Evolutionary conservation across 1,140 invertebrate genomes (phyloP), one percentile per base, ranked within the genome.

Genomic region (Eciton burchellii): DNA sequence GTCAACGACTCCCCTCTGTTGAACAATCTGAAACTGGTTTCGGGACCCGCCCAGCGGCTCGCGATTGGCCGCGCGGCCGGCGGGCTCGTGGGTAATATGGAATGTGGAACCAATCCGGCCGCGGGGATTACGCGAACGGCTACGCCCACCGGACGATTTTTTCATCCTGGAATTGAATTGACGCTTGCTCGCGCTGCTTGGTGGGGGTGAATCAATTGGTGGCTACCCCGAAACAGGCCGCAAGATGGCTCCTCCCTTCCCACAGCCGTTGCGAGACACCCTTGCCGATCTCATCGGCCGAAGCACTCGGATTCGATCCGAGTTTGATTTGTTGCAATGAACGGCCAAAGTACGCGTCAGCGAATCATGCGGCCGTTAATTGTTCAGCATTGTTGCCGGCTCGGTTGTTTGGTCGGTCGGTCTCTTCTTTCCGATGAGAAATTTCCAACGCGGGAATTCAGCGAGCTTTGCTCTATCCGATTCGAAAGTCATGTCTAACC

Each of bases 181-280:
- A 92, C 91, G 91, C 90, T 89, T 91, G 88, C 79, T 54, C 70
- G 83, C 43, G 14, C 82, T 35, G 52, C 68, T 63, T 88, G 90
- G 91, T 86, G 92, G 93, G 92, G 90, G 91, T 89, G 92, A 94
- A 94, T 94, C 93, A 94, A 94, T 94, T 94, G 93, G 89, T 90
- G 89, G 89, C 90, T 92, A 83, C 85, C 91, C 91, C 90, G 90
- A 91, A 92, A 92, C 88, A 89, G 88, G 91, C 93, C 92, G 92
- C 93, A 94, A 94, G 93, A 94, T 94, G 93, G 93, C 93, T 94
- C 93, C 93, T 92, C 90, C 91, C 91, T 91, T 71, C 83, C 85
- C 81, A 81, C 81, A 81, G 82, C 82, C 83, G 84, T 88, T 83
- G 70, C 43, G 87, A 90, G 90, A 92, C 88, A 91, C 90, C 89